These are phyloP conservation scores for Gulo gulo DNA, from an alignment of 2,113 vertebrate species.

Conservation along the genomic window DNA sequence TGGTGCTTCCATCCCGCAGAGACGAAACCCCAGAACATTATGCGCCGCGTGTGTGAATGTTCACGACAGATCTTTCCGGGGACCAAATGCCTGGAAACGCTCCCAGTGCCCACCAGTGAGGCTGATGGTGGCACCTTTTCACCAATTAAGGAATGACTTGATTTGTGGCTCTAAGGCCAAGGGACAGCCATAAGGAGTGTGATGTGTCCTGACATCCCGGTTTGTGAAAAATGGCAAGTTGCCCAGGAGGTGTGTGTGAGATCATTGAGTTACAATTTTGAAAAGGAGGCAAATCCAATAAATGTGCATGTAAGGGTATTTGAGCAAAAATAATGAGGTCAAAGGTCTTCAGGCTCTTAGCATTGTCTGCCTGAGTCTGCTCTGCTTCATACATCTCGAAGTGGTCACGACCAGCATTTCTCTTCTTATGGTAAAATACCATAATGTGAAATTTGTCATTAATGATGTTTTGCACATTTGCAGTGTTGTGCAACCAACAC, in stretches of 20 bases:
- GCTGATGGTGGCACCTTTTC: rapidly evolving
- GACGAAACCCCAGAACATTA: rapidly evolving
- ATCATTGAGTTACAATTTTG: background rate
- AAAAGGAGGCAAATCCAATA: background rate
- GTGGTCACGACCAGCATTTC: rapidly evolving
- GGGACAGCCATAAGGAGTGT: rapidly evolving
- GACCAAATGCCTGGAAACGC: background rate
- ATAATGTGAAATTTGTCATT: background rate
- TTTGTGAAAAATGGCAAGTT: background rate
- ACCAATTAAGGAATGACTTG: background rate
- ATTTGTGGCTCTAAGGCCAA: background rate
- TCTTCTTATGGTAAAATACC: background rate
- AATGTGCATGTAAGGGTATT: no score
- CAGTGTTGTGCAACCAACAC: no score
- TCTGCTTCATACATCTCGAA: background rate
- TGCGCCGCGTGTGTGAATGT: rapidly evolving
- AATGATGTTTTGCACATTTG: no score
- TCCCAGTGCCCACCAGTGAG: background rate
- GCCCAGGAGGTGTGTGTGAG: background rate
- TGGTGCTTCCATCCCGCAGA: rapidly evolving
- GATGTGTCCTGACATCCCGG: background rate
- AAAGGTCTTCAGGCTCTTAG: background rate
- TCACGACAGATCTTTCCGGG: rapidly evolving
- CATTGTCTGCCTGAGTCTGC: rapidly evolving
- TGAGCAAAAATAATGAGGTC: background rate